Conservation (phyloP, 2,888 invertebrate species). For the Heteromurus nitidus region DNA sequence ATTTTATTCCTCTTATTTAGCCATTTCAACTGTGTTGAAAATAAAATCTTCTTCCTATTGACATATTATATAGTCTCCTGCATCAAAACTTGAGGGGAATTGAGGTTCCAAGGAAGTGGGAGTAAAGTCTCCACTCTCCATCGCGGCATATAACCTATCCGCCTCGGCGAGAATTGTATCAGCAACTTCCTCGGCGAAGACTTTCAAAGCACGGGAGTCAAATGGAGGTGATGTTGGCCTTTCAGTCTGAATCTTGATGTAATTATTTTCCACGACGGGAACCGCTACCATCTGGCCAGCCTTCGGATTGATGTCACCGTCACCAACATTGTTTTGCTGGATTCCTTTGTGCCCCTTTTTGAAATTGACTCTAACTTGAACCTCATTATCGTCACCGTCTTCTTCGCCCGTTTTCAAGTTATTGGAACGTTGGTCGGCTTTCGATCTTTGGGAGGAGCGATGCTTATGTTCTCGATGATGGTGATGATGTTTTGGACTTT, state of each 20-base stretch:
- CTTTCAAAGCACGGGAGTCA: constrained; percentile 46
- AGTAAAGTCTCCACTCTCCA: constrained; percentile 25
- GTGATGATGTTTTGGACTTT: background rate
- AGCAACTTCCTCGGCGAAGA: constrained; percentile 60
- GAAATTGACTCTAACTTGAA: constrained; percentile 3
- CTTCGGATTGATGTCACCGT: background rate
- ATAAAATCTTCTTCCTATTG: background rate
- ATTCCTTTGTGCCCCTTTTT: constrained; percentile 7
- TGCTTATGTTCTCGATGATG: constrained; percentile 12
- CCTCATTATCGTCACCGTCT: background rate
- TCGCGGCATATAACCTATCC: constrained; percentile 43
- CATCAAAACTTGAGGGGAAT: background rate
- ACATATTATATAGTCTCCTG: constrained; percentile 36
- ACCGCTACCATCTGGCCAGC: too few species aligned
- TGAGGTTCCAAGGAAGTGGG: background rate
- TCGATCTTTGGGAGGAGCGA: background rate
- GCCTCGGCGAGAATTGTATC: constrained; percentile 58
- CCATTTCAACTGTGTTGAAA: background rate
- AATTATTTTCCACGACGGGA: too few species aligned
- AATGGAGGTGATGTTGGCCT: background rate
- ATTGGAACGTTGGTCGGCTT: background rate
- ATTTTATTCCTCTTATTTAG: background rate
- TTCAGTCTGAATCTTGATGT: too few species aligned
- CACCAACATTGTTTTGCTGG: background rate
- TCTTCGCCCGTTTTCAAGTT: background rate